These are phyloP conservation scores for Platyrinchus mystaceus DNA, from an alignment of 2,797 vertebrate genomes.

Conservation along the genomic window DNA sequence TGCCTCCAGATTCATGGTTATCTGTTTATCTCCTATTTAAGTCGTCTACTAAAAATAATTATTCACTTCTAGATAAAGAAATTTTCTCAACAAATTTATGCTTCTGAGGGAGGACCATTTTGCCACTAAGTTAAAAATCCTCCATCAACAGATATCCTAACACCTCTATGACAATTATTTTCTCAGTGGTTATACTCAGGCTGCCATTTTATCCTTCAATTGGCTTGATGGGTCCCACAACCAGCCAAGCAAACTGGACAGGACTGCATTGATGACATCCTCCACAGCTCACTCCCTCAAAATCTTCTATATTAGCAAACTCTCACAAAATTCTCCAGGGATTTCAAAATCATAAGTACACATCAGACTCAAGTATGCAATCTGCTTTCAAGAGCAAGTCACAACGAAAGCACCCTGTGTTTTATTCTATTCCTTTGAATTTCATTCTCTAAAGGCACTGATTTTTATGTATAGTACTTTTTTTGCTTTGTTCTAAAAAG, in stretches of 20 bases:
- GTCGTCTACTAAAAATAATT: neutral
- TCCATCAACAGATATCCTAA: neutral
- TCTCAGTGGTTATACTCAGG: neutral
- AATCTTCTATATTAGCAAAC: neutral
- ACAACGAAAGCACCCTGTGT: neutral
- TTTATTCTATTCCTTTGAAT: neutral
- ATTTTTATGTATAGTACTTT: neutral
- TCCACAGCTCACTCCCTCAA: neutral
- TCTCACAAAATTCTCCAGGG: neutral
- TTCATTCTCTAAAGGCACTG: neutral
- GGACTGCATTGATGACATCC: neutral
- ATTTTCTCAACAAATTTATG: neutral
- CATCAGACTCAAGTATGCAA: neutral
- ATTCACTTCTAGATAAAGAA: neutral
- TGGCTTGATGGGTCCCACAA: too few species aligned
- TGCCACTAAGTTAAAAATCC: neutral
- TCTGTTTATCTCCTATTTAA: neutral
- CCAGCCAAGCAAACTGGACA: neutral
- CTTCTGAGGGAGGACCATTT: neutral
- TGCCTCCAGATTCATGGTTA: neutral
- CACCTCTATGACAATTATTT: neutral
- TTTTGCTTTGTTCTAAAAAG: neutral
- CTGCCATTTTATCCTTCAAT: neutral
- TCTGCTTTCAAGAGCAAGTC: neutral
- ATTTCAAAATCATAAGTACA: neutral